Conservation (phyloP, 2,113 vertebrate species). For the Cryptotis parvus region DNA sequence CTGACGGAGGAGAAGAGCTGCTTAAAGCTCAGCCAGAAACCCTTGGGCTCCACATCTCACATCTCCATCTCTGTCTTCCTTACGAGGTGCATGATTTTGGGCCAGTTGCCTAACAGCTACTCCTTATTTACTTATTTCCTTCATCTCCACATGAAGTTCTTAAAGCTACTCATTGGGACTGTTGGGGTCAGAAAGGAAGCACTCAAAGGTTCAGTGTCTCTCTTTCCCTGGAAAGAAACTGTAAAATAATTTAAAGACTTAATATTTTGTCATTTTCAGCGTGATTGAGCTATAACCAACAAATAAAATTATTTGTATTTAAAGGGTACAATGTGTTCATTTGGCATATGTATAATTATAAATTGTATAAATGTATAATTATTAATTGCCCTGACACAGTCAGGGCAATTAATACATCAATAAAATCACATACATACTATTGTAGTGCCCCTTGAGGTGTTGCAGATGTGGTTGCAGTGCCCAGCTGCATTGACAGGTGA, state of each 20-base stretch:
- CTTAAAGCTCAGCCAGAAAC: conserved; percentile 13
- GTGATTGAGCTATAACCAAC: background rate
- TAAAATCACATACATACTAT: background rate
- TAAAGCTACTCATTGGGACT: too few relatives aligned
- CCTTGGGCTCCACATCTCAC: background rate
- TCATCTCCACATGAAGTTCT: background rate
- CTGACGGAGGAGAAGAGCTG: background rate
- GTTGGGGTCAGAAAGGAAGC: background rate
- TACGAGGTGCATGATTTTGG: background rate
- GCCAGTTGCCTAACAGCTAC: background rate
- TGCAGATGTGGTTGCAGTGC: too few relatives aligned
- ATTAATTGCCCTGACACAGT: conserved; percentile 22
- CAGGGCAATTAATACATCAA: background rate
- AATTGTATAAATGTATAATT: conserved; percentile 17
- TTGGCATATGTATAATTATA: background rate
- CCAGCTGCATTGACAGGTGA: too few relatives aligned
- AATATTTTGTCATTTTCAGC: background rate
- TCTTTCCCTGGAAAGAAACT: background rate
- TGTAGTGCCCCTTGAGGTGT: too few relatives aligned
- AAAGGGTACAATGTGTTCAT: background rate
- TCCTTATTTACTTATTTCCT: background rate
- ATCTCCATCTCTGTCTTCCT: background rate
- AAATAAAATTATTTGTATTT: background rate
- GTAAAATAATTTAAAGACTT: conserved; percentile 8
- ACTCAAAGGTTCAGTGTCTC: background rate